These are phyloP conservation scores for Bubo bubo DNA, from an alignment of 2,113 vertebrate genomes.

Conservation along the genomic window DNA sequence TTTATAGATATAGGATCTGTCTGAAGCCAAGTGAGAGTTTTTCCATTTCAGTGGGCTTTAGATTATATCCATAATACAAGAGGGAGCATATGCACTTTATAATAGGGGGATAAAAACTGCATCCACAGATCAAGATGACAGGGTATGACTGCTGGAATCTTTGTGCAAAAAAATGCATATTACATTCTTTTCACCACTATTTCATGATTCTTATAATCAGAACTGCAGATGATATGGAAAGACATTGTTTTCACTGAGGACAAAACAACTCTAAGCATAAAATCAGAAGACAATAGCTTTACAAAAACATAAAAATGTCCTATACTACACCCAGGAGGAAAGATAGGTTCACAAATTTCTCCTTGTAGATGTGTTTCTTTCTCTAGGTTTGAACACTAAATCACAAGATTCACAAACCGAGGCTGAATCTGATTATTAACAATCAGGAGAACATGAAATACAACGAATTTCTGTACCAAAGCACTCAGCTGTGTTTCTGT, in stretches of 20 bases:
- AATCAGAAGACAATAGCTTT: background rate
- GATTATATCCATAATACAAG: background rate
- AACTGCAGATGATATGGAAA: background rate
- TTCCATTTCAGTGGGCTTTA: constrained; percentile 32
- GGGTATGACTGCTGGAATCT: background rate
- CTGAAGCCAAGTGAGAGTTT: background rate
- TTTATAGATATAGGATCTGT: background rate
- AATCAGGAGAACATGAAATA: background rate
- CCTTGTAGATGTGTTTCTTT: background rate
- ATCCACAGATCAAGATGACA: background rate
- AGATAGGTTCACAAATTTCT: background rate
- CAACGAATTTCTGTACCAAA: background rate
- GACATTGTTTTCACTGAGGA: background rate
- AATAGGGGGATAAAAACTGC: background rate
- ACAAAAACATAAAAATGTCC: background rate
- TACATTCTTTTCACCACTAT: background rate
- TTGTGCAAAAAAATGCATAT: background rate
- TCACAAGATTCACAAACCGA: background rate
- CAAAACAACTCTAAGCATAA: background rate
- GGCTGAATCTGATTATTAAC: background rate
- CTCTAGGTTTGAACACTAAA: background rate
- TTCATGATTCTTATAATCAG: background rate
- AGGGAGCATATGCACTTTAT: background rate
- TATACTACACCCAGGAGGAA: background rate
- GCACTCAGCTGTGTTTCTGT: background rate